phyloP scores from a whole-genome alignment of 1,140 invertebrate genomes.

The Arctopsyche grandis region DNA sequence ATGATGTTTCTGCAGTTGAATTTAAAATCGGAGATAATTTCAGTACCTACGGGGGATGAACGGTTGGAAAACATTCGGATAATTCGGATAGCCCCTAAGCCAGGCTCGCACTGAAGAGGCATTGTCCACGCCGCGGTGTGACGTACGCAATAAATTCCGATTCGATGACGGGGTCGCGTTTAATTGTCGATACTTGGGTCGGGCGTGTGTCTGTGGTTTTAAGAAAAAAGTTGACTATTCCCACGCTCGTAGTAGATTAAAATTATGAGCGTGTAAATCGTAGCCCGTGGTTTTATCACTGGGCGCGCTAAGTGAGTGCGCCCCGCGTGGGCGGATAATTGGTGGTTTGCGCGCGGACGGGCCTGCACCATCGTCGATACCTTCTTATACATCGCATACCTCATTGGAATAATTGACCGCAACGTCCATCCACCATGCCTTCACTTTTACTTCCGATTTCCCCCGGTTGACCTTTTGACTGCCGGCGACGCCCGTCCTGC shows the following conservation, averaged over 20 bases:
- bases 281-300: conserved; percentile 43
- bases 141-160: conserved; percentile 35
- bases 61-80: no score
- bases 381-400: conserved; percentile 19
- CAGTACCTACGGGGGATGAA: no score
- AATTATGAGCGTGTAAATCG: conserved; percentile 40
- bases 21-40: no score
- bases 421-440: conserved; percentile 4
- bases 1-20: no score
- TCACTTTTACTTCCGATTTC: conserved; percentile 18
- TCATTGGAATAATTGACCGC: conserved; percentile 35
- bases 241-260: conserved; percentile 39
- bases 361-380: conserved; percentile 30
- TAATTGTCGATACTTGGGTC: conserved; percentile 20
- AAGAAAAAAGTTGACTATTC: conserved; percentile 26
- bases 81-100: no score
- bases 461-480: conserved; percentile 22
- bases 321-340: conserved; percentile 43
- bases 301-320: conserved; percentile 33
- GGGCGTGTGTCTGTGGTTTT: neutral
- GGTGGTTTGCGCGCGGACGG: conserved; percentile 36
- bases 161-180: conserved; percentile 33
- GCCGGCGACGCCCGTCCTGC: neutral
- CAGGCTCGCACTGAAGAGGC: no score
- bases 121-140: neutral